These are phyloP conservation scores for Alloplasta piceator DNA, from an alignment of 2,888 invertebrate species.

Conservation along the genomic window DNA sequence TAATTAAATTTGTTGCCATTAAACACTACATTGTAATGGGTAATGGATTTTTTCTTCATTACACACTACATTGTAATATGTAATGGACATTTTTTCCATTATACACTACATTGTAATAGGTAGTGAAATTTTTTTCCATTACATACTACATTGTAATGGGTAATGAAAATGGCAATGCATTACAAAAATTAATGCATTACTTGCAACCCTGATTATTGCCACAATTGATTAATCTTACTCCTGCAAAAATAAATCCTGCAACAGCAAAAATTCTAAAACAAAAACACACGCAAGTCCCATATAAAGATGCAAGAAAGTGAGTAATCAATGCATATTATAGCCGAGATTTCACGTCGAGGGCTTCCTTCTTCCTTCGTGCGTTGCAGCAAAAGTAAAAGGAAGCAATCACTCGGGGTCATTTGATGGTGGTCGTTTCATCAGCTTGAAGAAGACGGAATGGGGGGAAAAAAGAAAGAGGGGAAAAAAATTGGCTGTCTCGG, in stretches of 20 bases:
- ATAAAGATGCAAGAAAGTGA: no score
- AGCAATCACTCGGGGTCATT: slow-evolving; percentile 9
- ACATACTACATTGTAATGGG: no score
- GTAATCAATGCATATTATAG: not conserved
- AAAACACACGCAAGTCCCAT: slow-evolving; percentile 1
- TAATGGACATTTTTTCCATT: no score
- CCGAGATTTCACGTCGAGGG: not conserved
- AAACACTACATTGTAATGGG: no score
- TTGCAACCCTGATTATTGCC: no score
- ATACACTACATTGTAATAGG: no score
- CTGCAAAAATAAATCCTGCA: not conserved
- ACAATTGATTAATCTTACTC: not conserved
- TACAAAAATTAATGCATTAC: no score
- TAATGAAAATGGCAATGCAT: no score
- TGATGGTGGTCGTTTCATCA: not conserved
- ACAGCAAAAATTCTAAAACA: not conserved
- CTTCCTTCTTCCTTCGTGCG: not conserved
- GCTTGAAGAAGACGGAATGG: not conserved
- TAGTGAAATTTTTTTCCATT: no score
- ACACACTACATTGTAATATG: no score
- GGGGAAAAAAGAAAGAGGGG: not conserved
- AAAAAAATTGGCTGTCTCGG: slow-evolving; percentile 20
- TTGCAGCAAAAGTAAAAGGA: not conserved
- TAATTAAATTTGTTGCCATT: no score
- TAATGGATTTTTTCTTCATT: no score